phyloP scores from a whole-genome alignment of 2,888 invertebrate genomes.

The Trichopria drosophilae region DNA sequence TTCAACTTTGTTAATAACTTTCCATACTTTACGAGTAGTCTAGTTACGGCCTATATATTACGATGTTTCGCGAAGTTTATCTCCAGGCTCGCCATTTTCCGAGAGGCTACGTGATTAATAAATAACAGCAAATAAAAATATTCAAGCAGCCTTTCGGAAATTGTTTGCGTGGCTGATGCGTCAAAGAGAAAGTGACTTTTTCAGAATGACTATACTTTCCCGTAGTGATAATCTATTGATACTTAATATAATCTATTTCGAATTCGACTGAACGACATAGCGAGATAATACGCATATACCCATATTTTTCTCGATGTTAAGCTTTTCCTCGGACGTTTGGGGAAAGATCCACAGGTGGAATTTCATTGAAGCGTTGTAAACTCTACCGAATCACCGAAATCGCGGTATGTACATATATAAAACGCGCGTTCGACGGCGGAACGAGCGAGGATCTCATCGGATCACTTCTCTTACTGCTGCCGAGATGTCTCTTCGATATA shows the following conservation, averaged over 20 bases:
- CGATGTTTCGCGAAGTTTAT: conserved; percentile 50
- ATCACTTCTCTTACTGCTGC: too few relatives aligned
- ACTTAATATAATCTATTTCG: conserved; percentile 43
- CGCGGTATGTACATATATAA: conserved; percentile 11
- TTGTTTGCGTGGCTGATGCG: too few relatives aligned
- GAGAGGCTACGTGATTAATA: too few relatives aligned
- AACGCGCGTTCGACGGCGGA: not conserved
- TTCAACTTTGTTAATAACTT: conserved; percentile 51
- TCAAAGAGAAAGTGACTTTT: conserved; percentile 50
- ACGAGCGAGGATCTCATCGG: conserved; percentile 9
- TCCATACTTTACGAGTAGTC: conserved; percentile 49
- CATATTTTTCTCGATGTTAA: conserved; percentile 57
- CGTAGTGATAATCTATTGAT: conserved; percentile 42
- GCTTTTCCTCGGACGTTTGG: conserved; percentile 52
- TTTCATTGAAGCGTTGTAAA: conserved; percentile 39
- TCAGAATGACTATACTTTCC: conserved; percentile 41
- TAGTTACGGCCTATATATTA: conserved; percentile 50
- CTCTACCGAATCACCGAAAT: conserved; percentile 14
- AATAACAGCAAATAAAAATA: too few relatives aligned
- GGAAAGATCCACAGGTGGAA: conserved; percentile 36
- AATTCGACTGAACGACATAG: conserved; percentile 53
- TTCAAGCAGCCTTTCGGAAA: conserved; percentile 36
- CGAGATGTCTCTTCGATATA: too few relatives aligned
- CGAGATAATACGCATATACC: conserved; percentile 49
- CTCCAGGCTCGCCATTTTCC: conserved; percentile 34